These are phyloP conservation scores for Lymantria dispar DNA, from an alignment of 2,888 invertebrate genomes.

Conservation along the genomic window DNA sequence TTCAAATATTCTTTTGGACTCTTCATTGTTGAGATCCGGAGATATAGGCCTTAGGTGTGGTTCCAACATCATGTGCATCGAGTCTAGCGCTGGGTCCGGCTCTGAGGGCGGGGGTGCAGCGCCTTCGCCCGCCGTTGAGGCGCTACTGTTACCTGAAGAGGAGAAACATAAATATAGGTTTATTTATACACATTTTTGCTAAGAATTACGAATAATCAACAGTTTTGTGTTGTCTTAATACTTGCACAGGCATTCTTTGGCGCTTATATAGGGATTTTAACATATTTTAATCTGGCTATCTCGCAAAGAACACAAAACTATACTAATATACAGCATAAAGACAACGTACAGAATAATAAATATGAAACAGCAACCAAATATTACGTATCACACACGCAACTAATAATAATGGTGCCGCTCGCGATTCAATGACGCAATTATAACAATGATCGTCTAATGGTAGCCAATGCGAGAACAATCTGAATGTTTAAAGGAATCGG, in stretches of 20 bases:
- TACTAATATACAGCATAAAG: background rate
- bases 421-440: slow-evolving; percentile 41
- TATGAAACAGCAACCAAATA: slow-evolving; percentile 25
- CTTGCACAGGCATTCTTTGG: no score
- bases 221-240: background rate
- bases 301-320: background rate
- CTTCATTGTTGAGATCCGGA: slow-evolving; percentile 88
- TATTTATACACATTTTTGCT: background rate
- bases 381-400: slow-evolving; percentile 36
- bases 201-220: background rate
- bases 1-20: slow-evolving; percentile 93
- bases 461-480: slow-evolving; percentile 52
- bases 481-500: slow-evolving; percentile 53
- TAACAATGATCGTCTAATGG: slow-evolving; percentile 40
- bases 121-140: slow-evolving; percentile 57
- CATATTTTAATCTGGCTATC: background rate
- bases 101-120: slow-evolving; percentile 64
- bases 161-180: background rate
- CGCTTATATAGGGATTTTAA: no score
- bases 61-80: slow-evolving; percentile 90
- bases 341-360: background rate
- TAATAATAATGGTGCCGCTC: slow-evolving; percentile 38
- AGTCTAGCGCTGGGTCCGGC: slow-evolving; percentile 84
- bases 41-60: slow-evolving; percentile 91
- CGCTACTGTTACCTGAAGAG: slow-evolving; percentile 71